A percentile compares a stretch with the other conserved stretches of the same genome.
phyloP scores from a whole-genome alignment of 2,888 invertebrate genomes.

The Trachelus stipa region DNA sequence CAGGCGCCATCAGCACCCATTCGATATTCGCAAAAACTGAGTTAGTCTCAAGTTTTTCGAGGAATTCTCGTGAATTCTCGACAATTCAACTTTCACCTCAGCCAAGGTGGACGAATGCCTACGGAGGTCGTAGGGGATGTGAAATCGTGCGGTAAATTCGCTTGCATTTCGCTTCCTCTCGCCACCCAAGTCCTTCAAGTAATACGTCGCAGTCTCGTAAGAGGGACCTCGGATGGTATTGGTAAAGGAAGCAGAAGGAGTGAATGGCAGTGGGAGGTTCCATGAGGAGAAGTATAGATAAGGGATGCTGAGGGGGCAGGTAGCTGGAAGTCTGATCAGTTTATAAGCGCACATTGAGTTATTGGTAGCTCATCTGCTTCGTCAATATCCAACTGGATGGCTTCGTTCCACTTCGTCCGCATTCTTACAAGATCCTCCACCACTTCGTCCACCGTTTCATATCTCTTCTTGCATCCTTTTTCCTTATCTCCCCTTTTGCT shows the following conservation, averaged over 20 bases:
- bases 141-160: slow-evolving; percentile 62
- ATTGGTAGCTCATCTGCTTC: slow-evolving; percentile 60
- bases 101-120: slow-evolving; percentile 42
- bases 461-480: slow-evolving; percentile 20
- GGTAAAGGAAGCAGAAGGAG: slow-evolving; percentile 43
- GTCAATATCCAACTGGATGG: slow-evolving; percentile 56
- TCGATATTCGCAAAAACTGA: slow-evolving; percentile 28
- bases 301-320: slow-evolving; percentile 13
- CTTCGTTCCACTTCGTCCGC: slow-evolving; percentile 35
- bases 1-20: background rate
- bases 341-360: slow-evolving; percentile 62
- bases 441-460: background rate
- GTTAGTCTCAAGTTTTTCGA: slow-evolving; percentile 39
- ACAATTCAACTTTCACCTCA: background rate
- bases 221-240: slow-evolving; percentile 40
- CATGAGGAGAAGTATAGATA: slow-evolving; percentile 9
- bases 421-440: no score
- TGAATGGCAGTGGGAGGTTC: slow-evolving; percentile 20
- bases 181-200: slow-evolving; percentile 26
- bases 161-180: slow-evolving; percentile 52
- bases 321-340: slow-evolving; percentile 56
- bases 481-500: slow-evolving; percentile 3
- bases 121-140: slow-evolving; percentile 48
- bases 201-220: slow-evolving; percentile 47
- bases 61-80: slow-evolving; percentile 22